phyloP scores from a whole-genome alignment of 1,140 invertebrate genomes.

The Rhyacophila brunnea region DNA sequence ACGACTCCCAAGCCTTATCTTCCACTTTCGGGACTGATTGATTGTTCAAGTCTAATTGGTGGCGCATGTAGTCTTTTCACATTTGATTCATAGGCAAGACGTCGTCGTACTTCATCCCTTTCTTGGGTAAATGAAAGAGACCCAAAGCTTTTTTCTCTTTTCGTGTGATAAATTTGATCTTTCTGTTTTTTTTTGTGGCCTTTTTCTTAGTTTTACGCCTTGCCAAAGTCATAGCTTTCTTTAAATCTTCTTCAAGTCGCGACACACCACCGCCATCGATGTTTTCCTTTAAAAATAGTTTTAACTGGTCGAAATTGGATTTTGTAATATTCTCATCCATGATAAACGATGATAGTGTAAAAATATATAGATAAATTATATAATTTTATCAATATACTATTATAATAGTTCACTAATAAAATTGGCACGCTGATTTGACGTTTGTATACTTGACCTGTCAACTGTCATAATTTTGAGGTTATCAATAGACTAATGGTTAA shows the following conservation, averaged over 20 bases:
- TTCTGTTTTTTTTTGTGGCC: constrained; percentile 45
- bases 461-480: too few relatives aligned
- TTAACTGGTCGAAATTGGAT: too few relatives aligned
- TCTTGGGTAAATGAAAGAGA: constrained; percentile 57
- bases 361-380: too few relatives aligned
- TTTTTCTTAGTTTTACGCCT: constrained; percentile 53
- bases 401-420: too few relatives aligned
- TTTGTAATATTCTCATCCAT: too few relatives aligned
- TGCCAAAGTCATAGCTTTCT: constrained; percentile 45
- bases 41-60: constrained; percentile 50
- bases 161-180: constrained; percentile 51
- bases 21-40: constrained; percentile 41
- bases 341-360: too few relatives aligned
- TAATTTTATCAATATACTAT: too few relatives aligned
- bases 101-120: constrained; percentile 62
- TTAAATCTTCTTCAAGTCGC: constrained; percentile 38
- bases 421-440: too few relatives aligned
- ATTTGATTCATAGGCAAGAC: constrained; percentile 64
- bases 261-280: too few relatives aligned
- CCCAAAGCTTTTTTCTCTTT: constrained; percentile 60
- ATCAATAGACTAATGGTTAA: too few relatives aligned
- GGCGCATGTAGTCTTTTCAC: constrained; percentile 70
- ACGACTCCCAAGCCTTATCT: constrained; percentile 59
- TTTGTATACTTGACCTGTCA: too few relatives aligned
- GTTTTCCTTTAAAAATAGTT: too few relatives aligned